Base-by-base conservation (phyloP, 2,888 invertebrate genomes). In the Eumacrocentrus americanus region DNA sequence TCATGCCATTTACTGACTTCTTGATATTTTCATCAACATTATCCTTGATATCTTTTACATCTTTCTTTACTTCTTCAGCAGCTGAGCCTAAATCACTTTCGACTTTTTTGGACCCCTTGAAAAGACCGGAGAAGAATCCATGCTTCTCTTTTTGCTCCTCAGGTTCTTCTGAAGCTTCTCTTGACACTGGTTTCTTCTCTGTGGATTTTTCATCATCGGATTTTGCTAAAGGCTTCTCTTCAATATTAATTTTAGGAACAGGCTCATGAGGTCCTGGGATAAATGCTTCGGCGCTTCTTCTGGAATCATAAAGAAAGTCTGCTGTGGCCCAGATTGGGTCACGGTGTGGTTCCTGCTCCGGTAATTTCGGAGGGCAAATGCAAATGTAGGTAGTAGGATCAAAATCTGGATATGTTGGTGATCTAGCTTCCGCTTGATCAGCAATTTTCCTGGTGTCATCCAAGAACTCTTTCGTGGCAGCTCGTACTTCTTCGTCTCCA, bases 221-320 rank as follows among this genome's bases (percentile, higher is more conserved):
- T 20, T 51, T 56, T 18, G 18, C 34, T 9, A 42, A 40, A 7
- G 16, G 46, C 0, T 23, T 29, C 16, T 34, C 12, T 6, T 40
- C 47, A 51, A 34, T 51, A 2, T 22, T 67, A 44, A 67, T 65
- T 29, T 69, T 70, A 57, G 65, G 70, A 38, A 67, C 66, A 62
- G 69, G 70, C 64, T 65, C 61, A 56, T 66, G 52, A 14, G 64
- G 58, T 48, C 66, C 66, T 1, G 63, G 54, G 23, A 70, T 69
- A 29, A 72, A 69, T n/a, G 82, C 79, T 74, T 84, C 85, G n/a
- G 86, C 85, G 44, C 83, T 67, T 83, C 83, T 47, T 83, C 84
- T 68, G n/a, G 77, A 63, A 60, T 80, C 73, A 40, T 80, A 71
- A 55, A 79, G 58, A 65, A 80, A 77, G 63, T 74, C 73, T 42